phyloP scores from a whole-genome alignment of 2,888 invertebrate species.

The Rotaria sp. region DNA sequence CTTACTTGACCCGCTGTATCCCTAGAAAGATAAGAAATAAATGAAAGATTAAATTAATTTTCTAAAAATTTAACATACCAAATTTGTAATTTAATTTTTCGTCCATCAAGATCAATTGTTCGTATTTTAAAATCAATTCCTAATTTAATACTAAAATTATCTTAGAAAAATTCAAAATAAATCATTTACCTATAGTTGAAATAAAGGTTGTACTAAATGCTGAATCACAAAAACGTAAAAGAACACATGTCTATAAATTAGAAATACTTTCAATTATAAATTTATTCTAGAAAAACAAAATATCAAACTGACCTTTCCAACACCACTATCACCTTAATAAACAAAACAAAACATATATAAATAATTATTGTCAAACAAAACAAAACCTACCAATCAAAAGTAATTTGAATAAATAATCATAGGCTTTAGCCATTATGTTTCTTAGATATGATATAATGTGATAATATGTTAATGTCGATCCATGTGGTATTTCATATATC shows the following conservation, averaged over 20 bases:
- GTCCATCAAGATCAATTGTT: conserved; percentile 59
- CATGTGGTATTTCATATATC: not conserved
- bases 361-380: not conserved
- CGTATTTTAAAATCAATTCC: conserved; percentile 59
- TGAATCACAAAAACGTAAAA: conserved; percentile 53
- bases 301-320: not conserved
- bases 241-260: conserved; percentile 47
- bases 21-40: not conserved
- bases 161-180: not conserved
- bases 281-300: too few relatives aligned
- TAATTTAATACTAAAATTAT: not conserved
- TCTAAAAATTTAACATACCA: conserved; percentile 47
- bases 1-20: conserved; percentile 9
- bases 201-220: conserved; percentile 54
- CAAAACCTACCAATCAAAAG: conserved; percentile 49
- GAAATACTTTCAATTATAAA: not conserved
- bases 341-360: not conserved
- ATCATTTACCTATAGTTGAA: conserved; percentile 50
- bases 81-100: conserved; percentile 60
- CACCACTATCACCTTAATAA: conserved; percentile 9
- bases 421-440: conserved; percentile 39
- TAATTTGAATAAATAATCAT: conserved; percentile 51
- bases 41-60: not conserved
- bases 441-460: not conserved
- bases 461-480: not conserved